Conservation (phyloP, 2,113 vertebrate species). For the Ailuropoda melanoleuca region DNA sequence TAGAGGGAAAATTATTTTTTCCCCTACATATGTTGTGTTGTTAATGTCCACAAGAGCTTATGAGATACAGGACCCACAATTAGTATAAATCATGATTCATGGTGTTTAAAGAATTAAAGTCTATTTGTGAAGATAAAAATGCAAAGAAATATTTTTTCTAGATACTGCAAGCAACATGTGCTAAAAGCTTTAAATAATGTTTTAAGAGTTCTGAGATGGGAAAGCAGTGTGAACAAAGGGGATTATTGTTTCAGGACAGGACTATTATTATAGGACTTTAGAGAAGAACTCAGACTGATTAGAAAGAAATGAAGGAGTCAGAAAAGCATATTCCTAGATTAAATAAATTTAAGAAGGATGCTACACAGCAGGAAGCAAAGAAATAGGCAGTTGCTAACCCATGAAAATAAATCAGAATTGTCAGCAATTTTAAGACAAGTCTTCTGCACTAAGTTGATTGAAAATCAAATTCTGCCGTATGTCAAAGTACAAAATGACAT, state of each 20-base stretch:
- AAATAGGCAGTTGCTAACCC: not conserved
- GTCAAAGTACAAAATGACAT: not conserved
- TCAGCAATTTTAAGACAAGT: not conserved
- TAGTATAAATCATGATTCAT: not conserved
- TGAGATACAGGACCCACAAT: not conserved
- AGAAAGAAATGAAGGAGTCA: not conserved
- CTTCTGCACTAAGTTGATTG: not conserved
- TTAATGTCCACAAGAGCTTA: not conserved
- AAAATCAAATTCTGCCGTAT: constrained; percentile 9
- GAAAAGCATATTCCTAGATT: not conserved
- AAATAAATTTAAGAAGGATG: not conserved
- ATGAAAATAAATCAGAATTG: not conserved
- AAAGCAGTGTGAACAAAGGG: not conserved
- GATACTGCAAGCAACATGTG: not conserved
- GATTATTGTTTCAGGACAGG: not conserved
- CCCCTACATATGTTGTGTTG: not conserved
- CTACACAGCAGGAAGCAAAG: not conserved
- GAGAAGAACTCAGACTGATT: not conserved
- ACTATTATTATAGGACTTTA: not conserved
- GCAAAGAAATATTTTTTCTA: not conserved
- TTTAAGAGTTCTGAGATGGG: not conserved
- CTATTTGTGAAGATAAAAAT: not conserved
- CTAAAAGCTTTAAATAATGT: not conserved
- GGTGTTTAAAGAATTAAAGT: not conserved
- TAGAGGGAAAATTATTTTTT: not conserved